Conservation (phyloP, 2,113 vertebrate species). For the Centropristis striata region DNA sequence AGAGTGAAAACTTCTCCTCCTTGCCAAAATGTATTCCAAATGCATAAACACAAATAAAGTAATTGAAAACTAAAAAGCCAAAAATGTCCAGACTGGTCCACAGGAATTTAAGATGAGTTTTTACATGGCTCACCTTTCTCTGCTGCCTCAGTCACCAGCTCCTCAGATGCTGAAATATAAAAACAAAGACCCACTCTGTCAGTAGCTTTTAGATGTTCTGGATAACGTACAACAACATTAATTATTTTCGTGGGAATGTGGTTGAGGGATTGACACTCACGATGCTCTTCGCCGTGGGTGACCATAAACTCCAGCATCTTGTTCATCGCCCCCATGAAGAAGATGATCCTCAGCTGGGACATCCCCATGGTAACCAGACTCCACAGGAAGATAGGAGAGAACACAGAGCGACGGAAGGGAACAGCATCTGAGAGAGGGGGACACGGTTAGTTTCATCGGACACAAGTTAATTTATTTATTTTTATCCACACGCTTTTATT, state of each 20-base stretch:
- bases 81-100: no score
- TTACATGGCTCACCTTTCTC: constrained; percentile 61
- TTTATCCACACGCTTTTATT: background rate
- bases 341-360: constrained; percentile 92
- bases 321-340: constrained; percentile 95
- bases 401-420: constrained; percentile 88
- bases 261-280: constrained; percentile 65
- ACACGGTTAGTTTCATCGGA: background rate
- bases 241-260: background rate
- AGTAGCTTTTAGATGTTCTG: background rate
- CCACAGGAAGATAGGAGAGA: constrained; percentile 93
- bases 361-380: constrained; percentile 93
- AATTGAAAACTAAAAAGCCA: no score
- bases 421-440: constrained; percentile 71
- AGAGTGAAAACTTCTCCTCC: no score
- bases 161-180: constrained; percentile 68
- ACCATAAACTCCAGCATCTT: constrained; percentile 92
- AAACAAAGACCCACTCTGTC: constrained; percentile 17
- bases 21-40: no score
- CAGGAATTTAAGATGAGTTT: background rate
- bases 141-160: constrained; percentile 42
- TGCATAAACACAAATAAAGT: no score
- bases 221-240: fast-evolving
- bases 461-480: background rate
- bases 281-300: constrained; percentile 60